Evolutionary conservation across 2,797 vertebrate species (phyloP).

Genomic region (Meriones psammophilus): DNA sequence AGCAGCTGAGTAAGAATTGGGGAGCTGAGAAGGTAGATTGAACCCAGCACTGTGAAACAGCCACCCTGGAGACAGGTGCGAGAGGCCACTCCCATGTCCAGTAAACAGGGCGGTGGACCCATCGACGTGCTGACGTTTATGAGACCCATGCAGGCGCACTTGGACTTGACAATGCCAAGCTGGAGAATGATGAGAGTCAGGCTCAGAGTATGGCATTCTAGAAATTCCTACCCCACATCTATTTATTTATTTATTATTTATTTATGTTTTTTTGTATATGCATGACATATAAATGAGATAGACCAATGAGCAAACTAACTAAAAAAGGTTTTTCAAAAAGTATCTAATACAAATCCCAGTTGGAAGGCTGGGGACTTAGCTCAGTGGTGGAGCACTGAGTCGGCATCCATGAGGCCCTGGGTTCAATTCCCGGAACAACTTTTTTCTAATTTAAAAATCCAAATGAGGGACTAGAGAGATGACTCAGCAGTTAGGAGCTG

Average conservation of each 20-base stretch:
- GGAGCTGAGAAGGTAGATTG: background rate
- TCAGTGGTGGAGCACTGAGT: background rate
- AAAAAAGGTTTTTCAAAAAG: background rate
- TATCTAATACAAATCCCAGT: background rate
- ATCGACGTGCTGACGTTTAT: background rate
- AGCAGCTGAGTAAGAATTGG: background rate
- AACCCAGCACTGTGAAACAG: background rate
- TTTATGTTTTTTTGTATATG: background rate
- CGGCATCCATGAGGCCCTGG: background rate
- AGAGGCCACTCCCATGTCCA: background rate
- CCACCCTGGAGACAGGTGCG: background rate
- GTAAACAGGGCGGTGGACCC: background rate
- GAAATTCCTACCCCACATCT: background rate
- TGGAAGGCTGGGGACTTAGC: too few relatives aligned
- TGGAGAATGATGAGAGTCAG: background rate
- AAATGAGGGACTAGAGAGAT: background rate
- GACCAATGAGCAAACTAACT: conserved; percentile 13
- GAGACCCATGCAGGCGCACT: background rate
- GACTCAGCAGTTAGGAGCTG: background rate
- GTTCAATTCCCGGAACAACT: background rate
- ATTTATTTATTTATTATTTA: background rate
- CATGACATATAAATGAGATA: background rate
- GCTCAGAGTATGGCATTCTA: background rate
- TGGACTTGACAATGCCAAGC: background rate
- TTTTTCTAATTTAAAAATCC: background rate